phyloP scores from a whole-genome alignment of 2,113 vertebrate genomes.

The Crotalus viridis region DNA sequence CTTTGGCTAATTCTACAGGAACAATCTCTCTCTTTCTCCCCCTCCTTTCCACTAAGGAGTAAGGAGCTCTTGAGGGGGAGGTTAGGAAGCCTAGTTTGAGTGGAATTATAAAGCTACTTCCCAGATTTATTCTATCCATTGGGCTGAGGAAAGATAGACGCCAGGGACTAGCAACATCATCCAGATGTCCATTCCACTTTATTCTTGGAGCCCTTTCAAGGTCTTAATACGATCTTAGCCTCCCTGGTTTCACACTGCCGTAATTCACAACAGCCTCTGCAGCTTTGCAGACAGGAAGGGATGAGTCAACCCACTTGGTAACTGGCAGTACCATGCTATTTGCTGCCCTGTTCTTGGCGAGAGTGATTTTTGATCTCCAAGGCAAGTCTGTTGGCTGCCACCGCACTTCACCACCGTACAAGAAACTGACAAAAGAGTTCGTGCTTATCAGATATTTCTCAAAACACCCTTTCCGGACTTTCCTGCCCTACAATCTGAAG shows the following conservation, averaged over 20 bases:
- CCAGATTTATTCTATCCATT: conserved; percentile 1
- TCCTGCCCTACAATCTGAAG: conserved; percentile 5
- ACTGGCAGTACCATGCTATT: conserved; percentile 17
- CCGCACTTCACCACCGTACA: not conserved
- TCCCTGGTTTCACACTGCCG: not conserved
- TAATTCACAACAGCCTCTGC: conserved; percentile 1
- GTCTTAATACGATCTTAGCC: not conserved
- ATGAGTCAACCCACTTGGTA: conserved; percentile 8
- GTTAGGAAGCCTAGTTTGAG: conserved; percentile 3
- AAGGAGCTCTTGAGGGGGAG: not conserved
- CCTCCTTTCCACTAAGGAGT: not conserved
- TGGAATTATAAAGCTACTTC: not conserved
- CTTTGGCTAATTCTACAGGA: not conserved
- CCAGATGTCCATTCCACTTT: not conserved
- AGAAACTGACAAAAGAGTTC: not conserved
- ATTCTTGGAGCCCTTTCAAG: not conserved
- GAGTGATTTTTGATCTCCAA: not conserved
- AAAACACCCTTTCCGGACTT: not conserved
- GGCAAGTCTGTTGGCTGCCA: not conserved
- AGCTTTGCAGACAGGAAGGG: conserved; percentile 3
- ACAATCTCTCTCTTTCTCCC: not conserved
- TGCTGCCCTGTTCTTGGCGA: not conserved
- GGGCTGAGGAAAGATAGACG: not conserved
- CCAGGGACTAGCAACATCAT: not conserved
- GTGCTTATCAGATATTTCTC: not conserved